Conservation (phyloP, 64 coral and sea anemone genomes). For the Trachythela sp. region DNA sequence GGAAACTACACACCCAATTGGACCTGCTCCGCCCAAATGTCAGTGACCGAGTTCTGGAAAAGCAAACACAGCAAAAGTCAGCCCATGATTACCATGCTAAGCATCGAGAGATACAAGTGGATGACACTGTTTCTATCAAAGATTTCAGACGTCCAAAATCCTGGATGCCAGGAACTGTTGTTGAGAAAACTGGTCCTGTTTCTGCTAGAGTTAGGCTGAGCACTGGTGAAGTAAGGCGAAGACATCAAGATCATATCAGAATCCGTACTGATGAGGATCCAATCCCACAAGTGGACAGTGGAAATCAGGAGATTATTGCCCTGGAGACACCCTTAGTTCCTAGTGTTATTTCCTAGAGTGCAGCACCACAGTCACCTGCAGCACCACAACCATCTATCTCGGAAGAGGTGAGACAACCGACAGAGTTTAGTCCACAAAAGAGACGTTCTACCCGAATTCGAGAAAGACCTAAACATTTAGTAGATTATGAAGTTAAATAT, state of each 20-base stretch:
- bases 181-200: constrained; percentile 27
- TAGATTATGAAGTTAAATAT: no score
- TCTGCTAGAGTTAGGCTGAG: constrained; percentile 22
- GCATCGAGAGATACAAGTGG: no score
- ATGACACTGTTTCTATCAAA: constrained; percentile 25
- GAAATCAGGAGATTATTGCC: background rate
- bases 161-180: constrained; percentile 19
- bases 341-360: background rate
- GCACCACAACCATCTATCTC: background rate
- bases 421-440: constrained; percentile 2
- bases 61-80: background rate
- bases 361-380: background rate
- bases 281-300: background rate
- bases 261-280: background rate
- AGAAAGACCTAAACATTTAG: no score
- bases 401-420: background rate
- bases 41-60: background rate
- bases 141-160: constrained; percentile 45
- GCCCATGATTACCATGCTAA: no score
- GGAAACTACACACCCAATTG: constrained; percentile 6
- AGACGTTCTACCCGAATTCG: background rate
- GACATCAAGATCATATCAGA: background rate
- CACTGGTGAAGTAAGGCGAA: constrained; percentile 14
- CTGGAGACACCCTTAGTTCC: background rate
- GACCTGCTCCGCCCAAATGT: constrained; percentile 28